Evolutionary conservation across 2,113 vertebrate genomes (phyloP), one percentile per base, ranked within the genome.

Genomic region (Saimiri boliviensis): DNA sequence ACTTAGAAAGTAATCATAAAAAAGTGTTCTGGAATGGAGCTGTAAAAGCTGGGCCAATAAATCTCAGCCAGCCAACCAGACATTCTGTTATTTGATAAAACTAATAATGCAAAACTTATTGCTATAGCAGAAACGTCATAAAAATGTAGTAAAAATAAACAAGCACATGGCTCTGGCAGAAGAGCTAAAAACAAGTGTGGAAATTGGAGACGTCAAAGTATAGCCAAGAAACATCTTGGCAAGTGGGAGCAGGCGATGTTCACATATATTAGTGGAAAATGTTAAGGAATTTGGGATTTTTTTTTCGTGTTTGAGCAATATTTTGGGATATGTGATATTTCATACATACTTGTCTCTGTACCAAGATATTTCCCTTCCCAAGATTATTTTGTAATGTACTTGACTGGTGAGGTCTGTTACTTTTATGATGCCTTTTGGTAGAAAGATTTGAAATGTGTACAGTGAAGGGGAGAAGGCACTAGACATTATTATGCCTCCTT

Each of bases 51-150:
- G 45, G 85, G 95, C 97, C 96, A 97, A n/a, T 95, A 94, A 89
- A 91, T 88, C 81, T 85, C 77, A 81, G 77, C 92, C 94, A 98
- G 94, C 95, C 96, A 94, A 96, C 95, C 95, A 97, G 95, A 94
- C 97, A 92, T 97, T 95, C 96, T 98, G 97, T 96, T 97, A 96
- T 96, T 96, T 98, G 97, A 97, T 97, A 97, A 98, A 97, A 95
- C 97, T 97, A 98, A 98, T 98, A 97, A 98, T 97, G 98, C 93
- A 97, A 97, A 97, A 97, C 97, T 96, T 97, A 97, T 91, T 97
- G 97, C 96, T 97, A 95, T 91, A 86, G 95, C 87, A 96, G 96
- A 97, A 97, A 97, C 96, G 95, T 97, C 97, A 98, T 97, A 96
- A 97, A 97, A 94, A 92, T 97, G 96, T 95, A 95, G 97, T 97